A percentile compares a stretch with the other conserved stretches of the same genome.
Evolutionary conservation across 1,140 invertebrate genomes (phyloP).

Genomic region (Papilio polyxenes): DNA sequence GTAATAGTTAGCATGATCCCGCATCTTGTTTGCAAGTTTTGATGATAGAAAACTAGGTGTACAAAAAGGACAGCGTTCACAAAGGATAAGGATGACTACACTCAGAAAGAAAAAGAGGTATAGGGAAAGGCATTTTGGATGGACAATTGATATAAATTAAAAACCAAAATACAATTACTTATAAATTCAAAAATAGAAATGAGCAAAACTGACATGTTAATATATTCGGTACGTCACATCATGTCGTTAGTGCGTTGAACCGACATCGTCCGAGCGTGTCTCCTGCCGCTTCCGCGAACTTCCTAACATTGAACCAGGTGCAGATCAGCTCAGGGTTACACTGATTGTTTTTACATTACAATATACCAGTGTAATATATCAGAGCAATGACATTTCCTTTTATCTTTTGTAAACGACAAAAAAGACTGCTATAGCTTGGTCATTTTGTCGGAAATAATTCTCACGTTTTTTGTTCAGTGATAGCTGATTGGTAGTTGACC

Average conservation of each 20-base stretch:
- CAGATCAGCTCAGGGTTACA: constrained; percentile 2
- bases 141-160: not conserved
- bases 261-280: constrained; percentile 25
- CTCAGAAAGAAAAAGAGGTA: not conserved
- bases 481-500: not conserved
- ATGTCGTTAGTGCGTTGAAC: constrained; percentile 20
- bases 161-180: not conserved
- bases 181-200: constrained; percentile 27
- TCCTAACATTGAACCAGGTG: constrained; percentile 2
- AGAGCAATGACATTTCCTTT: not conserved
- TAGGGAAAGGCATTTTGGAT: not conserved
- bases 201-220: not conserved
- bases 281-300: constrained; percentile 22
- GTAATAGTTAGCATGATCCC: too few species aligned
- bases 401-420: not conserved
- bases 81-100: too few species aligned
- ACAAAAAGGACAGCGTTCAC: too few species aligned
- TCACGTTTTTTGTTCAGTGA: not conserved
- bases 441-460: not conserved
- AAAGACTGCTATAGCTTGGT: not conserved
- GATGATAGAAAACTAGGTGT: too few species aligned
- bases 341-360: constrained; percentile 32
- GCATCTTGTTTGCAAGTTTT: too few species aligned
- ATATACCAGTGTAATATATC: not conserved
- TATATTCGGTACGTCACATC: constrained; percentile 14